Conservation (phyloP, 2,113 vertebrate genomes). For the Pluvialis apricaria region DNA sequence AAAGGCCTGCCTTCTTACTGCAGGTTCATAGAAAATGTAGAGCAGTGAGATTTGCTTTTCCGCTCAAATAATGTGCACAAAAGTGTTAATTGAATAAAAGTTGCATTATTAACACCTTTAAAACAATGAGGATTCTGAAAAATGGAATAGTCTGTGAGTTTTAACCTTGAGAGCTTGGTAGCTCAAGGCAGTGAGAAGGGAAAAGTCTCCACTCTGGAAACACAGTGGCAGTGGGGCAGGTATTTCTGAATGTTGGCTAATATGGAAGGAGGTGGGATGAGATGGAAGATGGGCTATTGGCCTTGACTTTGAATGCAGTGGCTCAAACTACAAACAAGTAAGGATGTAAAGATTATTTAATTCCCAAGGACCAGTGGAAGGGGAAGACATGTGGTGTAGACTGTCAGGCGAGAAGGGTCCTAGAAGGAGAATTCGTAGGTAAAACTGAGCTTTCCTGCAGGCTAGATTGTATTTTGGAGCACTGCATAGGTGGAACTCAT, state of each 20-base stretch:
- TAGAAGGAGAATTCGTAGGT: background rate
- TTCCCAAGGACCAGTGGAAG: background rate
- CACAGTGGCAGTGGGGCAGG: fast-evolving
- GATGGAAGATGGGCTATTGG: background rate
- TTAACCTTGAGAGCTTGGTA: background rate
- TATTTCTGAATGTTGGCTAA: background rate
- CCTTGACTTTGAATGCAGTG: background rate
- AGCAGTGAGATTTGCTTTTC: background rate
- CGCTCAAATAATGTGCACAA: fast-evolving
- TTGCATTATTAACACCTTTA: background rate
- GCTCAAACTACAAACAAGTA: background rate
- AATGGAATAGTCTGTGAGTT: background rate
- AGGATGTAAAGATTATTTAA: background rate
- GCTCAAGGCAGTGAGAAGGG: background rate
- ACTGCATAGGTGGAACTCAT: background rate
- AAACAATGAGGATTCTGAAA: background rate
- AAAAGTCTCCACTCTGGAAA: background rate
- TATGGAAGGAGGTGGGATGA: background rate
- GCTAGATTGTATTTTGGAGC: background rate
- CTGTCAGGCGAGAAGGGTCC: background rate
- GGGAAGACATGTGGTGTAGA: background rate
- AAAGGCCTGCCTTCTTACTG: background rate
- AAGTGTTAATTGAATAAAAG: background rate
- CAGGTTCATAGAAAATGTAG: background rate
- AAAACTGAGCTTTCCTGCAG: background rate